Evolutionary conservation across 2,888 invertebrate genomes (phyloP).

Genomic region (Galerucella calmariensis): DNA sequence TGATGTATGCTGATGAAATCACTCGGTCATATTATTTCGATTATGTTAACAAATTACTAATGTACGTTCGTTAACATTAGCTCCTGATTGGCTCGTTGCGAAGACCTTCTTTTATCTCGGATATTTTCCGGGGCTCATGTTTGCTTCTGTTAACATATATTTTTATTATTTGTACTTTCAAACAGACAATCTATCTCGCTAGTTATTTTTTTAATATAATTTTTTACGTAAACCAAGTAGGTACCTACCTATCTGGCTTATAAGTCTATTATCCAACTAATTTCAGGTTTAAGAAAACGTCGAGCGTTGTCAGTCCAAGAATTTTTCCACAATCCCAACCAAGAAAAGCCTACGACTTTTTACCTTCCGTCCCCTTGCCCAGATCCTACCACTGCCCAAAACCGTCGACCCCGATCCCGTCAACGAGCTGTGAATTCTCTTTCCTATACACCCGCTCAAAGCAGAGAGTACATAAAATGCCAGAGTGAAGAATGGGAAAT

Average conservation of each 20-base stretch:
- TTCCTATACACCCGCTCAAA: conserved; percentile 50
- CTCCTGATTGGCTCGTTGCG: too few relatives aligned
- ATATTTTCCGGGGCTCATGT: too few relatives aligned
- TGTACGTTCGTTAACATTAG: too few relatives aligned
- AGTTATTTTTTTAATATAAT: background rate
- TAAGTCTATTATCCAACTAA: background rate
- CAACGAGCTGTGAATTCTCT: conserved; percentile 51
- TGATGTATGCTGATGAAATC: too few relatives aligned
- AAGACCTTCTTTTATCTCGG: too few relatives aligned
- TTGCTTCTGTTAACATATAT: too few relatives aligned
- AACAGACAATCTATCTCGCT: too few relatives aligned
- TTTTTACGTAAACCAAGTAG: background rate
- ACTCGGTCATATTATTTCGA: too few relatives aligned
- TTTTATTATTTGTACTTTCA: too few relatives aligned
- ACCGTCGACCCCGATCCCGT: conserved; percentile 53
- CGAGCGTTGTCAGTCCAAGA: conserved; percentile 78
- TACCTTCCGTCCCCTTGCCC: conserved; percentile 75
- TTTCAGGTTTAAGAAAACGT: conserved; percentile 69
- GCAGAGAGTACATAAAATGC: conserved; percentile 60
- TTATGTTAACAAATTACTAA: too few relatives aligned
- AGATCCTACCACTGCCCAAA: conserved; percentile 39
- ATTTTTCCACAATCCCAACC: conserved; percentile 66
- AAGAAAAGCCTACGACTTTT: conserved; percentile 71
- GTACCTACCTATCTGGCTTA: too few relatives aligned
- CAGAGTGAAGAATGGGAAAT: conserved; percentile 59